Evolutionary conservation across 2,113 vertebrate species (phyloP), one percentile per base, ranked within the genome.

Genomic region (Eolophus roseicapilla): DNA sequence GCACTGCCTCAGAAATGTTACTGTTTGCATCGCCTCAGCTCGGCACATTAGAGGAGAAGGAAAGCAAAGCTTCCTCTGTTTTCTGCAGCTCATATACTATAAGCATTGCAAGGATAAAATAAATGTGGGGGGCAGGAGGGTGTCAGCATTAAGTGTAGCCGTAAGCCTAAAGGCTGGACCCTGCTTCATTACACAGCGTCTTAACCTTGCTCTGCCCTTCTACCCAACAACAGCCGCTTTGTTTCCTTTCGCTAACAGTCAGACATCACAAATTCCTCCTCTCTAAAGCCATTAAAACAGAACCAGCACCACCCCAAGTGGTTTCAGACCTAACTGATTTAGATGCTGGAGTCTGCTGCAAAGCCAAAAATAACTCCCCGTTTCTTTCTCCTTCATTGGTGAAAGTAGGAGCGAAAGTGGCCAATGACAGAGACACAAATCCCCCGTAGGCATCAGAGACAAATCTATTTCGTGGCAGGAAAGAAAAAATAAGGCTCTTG

Each of bases 301-400:
- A 87, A 88, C 79, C 80, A 23, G 74, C 94, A 93, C 82, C 95
- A 90, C 86, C 90, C 93, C 86, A 86, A 95, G 83, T 92, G 95
- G 80, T 86, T 94, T 91, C 94, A 96, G 96, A 95, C 88, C 86
- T 93, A 93, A 88, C 96, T 95, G 94, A 94, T 96, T 96, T 77
- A 93, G 89, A 93, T 95, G 77, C 94, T 92, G 91, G 92, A 96
- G 93, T 70, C 89, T 97, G 95, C 93, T 96, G 91, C 84, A 88
- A 91, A 94, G 86, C 96, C 95, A 96, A 96, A 96, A 97, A 96
- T 96, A 95, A 93, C 94, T 93, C 91, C 87, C 52, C 33, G 8
- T 68, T 93, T 69, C 90, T 95, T 95, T 86, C 83, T 92, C 83
- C 95, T 96, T 96, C 93, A 96, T 95, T 96, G 96, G 96, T 97